phyloP scores from a whole-genome alignment of 2,797 vertebrate genomes.

The Bucorvus abyssinicus region DNA sequence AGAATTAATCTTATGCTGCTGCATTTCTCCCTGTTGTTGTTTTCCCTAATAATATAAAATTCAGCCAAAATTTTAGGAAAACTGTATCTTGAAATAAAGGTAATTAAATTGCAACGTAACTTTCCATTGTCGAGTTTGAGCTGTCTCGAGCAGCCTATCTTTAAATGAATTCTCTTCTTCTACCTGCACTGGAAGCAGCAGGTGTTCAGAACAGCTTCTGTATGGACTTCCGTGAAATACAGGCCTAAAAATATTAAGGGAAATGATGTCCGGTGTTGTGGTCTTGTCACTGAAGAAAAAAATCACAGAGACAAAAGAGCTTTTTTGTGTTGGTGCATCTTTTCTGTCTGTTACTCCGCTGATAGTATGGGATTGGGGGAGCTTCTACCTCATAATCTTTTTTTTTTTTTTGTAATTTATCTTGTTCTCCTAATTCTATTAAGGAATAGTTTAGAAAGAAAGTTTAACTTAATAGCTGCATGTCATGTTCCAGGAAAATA shows the following conservation, averaged over 20 bases:
- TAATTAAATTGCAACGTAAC: not conserved
- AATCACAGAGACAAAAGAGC: not conserved
- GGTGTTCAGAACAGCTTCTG: not conserved
- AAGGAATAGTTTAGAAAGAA: not conserved
- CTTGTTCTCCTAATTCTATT: not conserved
- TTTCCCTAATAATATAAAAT: not conserved
- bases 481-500: not conserved
- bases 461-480: not conserved
- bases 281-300: not conserved
- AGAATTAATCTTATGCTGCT: not conserved
- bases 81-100: not conserved
- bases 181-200: not conserved
- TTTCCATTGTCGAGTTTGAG: accelerated
- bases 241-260: not conserved
- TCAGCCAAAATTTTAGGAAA: not conserved
- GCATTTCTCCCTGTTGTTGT: not conserved
- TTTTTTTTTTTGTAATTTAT: not conserved
- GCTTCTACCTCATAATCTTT: not conserved
- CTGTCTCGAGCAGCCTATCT: accelerated
- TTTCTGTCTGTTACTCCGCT: not conserved
- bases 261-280: not conserved
- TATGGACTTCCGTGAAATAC: not conserved
- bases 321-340: not conserved
- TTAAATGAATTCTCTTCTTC: not conserved
- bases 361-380: not conserved